Conservation (phyloP, 2,113 vertebrate genomes). For the Campylorhamphus procurvoides region DNA sequence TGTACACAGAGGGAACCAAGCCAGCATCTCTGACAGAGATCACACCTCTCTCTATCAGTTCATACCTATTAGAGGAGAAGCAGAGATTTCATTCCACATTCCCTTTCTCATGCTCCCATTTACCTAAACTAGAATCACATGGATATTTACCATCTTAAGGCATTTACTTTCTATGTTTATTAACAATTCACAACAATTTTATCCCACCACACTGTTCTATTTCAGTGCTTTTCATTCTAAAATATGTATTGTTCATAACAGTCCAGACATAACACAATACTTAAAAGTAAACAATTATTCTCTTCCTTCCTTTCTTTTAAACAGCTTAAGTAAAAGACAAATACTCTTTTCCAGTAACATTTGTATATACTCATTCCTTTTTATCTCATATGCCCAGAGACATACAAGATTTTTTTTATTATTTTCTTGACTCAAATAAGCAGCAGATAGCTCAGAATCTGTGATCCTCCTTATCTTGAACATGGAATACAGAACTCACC, state of each 20-base stretch:
- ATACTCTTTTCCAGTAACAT: background rate
- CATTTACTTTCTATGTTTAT: background rate
- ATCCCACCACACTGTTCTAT: background rate
- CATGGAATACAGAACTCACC: background rate
- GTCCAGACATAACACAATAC: background rate
- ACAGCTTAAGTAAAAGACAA: background rate
- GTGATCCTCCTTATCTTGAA: background rate
- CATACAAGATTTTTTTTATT: background rate
- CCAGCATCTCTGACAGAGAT: conserved; percentile 45
- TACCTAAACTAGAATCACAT: background rate
- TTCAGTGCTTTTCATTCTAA: background rate
- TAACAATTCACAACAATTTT: background rate
- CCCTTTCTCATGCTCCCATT: background rate
- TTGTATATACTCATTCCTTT: background rate
- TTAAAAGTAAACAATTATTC: background rate
- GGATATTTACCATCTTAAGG: background rate
- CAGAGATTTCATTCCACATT: background rate
- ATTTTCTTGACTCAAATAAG: background rate
- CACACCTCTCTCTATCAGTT: conserved; percentile 78
- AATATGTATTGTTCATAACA: background rate
- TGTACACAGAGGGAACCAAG: conserved; percentile 80
- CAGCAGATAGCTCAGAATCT: background rate
- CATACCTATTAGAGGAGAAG: conserved; percentile 74
- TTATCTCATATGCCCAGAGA: background rate
- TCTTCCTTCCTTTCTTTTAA: background rate